Base-by-base conservation (phyloP, 1,140 invertebrate species). In the Protaetia brevitarsis region DNA sequence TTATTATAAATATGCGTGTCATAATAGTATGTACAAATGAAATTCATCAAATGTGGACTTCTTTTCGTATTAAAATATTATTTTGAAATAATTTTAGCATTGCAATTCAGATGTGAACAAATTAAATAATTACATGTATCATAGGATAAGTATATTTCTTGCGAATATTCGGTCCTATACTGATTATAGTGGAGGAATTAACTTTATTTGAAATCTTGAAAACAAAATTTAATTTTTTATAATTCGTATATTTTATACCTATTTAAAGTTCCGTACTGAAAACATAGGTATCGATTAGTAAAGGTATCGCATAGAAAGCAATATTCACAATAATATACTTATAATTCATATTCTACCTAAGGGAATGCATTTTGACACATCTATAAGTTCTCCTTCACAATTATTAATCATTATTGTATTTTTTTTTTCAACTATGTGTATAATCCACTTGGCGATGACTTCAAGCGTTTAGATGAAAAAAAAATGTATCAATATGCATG, bases 51-150 rank as follows among this genome's bases (percentile, higher is more conserved):
- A 21, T 45, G 34, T 37, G 16, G 41, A 45, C 41, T 58, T 34
- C n/a, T 34, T 23, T 30, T 58, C 29, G 26, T 58, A 58, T 21
- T 58, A 27, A 58, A 58, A 58, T 28, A 58, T 16, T 27, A 58
- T n/a, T n/a, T n/a, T n/a, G n/a, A n/a, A n/a, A n/a, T n/a, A 58
- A 11, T 28, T 45, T 45, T 45, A 45, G 41, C 41, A 45, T 21
- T 21, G n/a, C 41, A 45, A 45, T 45, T 45, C 16, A 45, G 41
- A 45, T 45, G 23, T n/a, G 13, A 19, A 13, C 13, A 5, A 21
- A 45, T 45, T 45, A 45, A 45, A 13, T 45, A 45, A 45, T 45
- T 45, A 45, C 41, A n/a, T n/a, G n/a, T n/a, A n/a, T n/a, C n/a
- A n/a, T n/a, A n/a, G n/a, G n/a, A n/a, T n/a, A n/a, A n/a, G n/a